Base-by-base conservation (phyloP, 2,797 vertebrate genomes). In the Toxotes lorentzi region DNA sequence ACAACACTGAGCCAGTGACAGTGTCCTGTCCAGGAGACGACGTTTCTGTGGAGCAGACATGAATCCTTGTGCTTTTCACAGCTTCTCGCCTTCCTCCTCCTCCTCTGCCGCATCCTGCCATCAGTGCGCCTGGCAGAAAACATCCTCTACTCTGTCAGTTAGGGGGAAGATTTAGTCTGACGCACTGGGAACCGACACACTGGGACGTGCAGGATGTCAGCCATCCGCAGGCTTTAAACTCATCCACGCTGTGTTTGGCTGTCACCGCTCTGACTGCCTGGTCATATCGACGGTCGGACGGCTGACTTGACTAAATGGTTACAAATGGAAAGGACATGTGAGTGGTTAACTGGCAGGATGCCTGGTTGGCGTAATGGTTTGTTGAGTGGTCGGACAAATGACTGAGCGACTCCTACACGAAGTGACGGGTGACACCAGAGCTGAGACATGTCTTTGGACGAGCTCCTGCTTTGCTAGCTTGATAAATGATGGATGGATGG, bases 71-170 rank as follows among this genome's bases (percentile, higher is more conserved):
- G 54, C 16, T 43, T 23, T 9, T 41, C 66, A 51, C 53, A 34
- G 58, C 14, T 41, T 51, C 70, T 41, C 47, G 5, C 19, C 24
- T 21, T 58, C 11, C 35, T 2, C 53, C 62, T 54, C 40, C 60
- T 11, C 60, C 51, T 48, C 73, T 13, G 45, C 79, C 32, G 72
- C 78, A 66, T 67, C 73, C 70, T 66, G 70, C 45, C 16, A 1
- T 71, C 74, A 75, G 30, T 0, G 23, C 27, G 2, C 63, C 40
- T 60, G 76, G 76, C 66, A 83, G 41, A 79, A 84, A 77, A 54
- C 78, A 66, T 81, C 75, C 73, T 65, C 65, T 34, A 63, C 75
- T 76, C 91, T 87, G 86, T 86, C 87, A 91, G 83, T 90, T 89
- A 88, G 71, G 35, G 71, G 81, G 73, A 75, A 75, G 81, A 78